phyloP scores from a whole-genome alignment of 2,797 vertebrate species.

The Neostethus bicornis region DNA sequence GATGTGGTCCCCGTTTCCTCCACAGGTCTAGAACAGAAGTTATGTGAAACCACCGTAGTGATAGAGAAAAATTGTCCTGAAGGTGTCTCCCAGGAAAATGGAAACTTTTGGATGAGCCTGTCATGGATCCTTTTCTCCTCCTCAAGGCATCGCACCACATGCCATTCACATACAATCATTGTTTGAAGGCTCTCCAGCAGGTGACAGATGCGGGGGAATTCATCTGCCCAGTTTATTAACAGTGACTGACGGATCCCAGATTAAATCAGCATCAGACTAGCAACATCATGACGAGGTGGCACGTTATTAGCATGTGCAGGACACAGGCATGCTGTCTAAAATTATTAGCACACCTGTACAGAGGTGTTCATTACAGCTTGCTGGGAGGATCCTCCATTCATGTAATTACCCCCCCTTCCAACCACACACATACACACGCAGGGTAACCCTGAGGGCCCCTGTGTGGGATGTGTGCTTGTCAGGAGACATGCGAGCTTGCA shows the following conservation, averaged over 20 bases:
- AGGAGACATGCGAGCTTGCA: slow-evolving; percentile 33
- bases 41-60: slow-evolving; percentile 12
- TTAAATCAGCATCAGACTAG: slow-evolving; percentile 20
- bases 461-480: slow-evolving; percentile 50
- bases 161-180: slow-evolving; percentile 4
- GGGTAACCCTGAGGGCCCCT: slow-evolving; percentile 47
- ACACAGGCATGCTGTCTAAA: slow-evolving; percentile 18
- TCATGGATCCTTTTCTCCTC: neutral
- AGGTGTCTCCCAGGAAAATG: slow-evolving; percentile 9
- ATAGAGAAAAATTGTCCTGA: slow-evolving; percentile 7
- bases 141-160: neutral
- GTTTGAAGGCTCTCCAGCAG: slow-evolving; percentile 13
- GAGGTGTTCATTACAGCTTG: slow-evolving; percentile 76
- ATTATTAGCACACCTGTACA: slow-evolving; percentile 71
- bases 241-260: slow-evolving; percentile 29
- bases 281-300: slow-evolving; percentile 3
- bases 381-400: slow-evolving; percentile 75
- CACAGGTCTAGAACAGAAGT: slow-evolving; percentile 26
- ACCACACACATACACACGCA: slow-evolving; percentile 69
- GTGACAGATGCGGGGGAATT: slow-evolving; percentile 39
- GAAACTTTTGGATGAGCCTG: slow-evolving; percentile 1
- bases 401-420: slow-evolving; percentile 78
- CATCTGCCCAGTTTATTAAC: slow-evolving; percentile 8
- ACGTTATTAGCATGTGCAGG: neutral
- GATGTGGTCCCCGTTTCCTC: slow-evolving; percentile 49